Base-by-base conservation (phyloP, 2,888 invertebrate genomes). In the Dolomedes plantarius region DNA sequence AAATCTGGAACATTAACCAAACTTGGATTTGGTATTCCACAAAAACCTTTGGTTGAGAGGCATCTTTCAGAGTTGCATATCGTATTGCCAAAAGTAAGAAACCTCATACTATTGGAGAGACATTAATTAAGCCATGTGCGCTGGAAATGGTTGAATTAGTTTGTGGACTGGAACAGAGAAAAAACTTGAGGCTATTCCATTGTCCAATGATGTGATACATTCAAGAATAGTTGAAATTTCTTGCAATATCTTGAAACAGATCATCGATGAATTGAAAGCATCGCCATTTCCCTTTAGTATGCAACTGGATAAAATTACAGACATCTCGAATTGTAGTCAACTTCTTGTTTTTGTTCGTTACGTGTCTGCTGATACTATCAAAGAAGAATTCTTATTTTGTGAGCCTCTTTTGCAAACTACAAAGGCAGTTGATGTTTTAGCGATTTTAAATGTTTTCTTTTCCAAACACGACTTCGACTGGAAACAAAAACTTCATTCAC, bases 281-380 rank as follows among this genome's bases (percentile, higher is more conserved):
- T 68, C 19, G 32, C 68, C 68, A 62, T 81, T 67, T 19, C 65
- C 62, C 75, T 83, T 69, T 32, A 72, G 72, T 72, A 72, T 69
- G 73, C 80, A 68, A 71, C 29, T 77, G 46, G 74, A 92, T 91
- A 78, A 93, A 92, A 41, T 93, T 92, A 89, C 93, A 93, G 65
- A 71, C 46, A 76, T 76, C 50, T 76, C 41, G 68, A 74, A 81
- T 73, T 71, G 28, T 81, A 67, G 71, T 74, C 67, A 81, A 71
- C 81, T 82, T 65, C 64, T 76, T 56, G 50, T 76, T 83, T 83
- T 83, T 76, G 76, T 83, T 76, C 71, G 36, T 69, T 83, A 83
- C 72, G 76, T 71, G 83, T 69, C 62, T 72, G 71, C 71, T 72
- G 72, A 83, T 71, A 68, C 71, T 69, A 76, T 83, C 76, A 83